Evolutionary conservation across 2,797 vertebrate species (phyloP).

Genomic region (Kryptolebias ocellatus): DNA sequence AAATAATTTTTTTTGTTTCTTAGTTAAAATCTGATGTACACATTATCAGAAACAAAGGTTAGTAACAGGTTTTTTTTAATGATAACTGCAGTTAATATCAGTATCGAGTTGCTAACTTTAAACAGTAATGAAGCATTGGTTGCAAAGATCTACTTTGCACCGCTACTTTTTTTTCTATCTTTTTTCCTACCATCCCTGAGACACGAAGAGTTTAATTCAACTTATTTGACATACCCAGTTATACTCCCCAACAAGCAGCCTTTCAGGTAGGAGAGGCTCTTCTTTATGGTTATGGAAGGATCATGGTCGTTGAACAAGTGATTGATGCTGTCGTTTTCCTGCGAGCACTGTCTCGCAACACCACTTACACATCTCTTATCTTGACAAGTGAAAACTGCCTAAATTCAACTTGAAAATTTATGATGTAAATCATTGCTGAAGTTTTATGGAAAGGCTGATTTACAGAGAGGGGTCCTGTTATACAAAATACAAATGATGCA

Average conservation of each 20-base stretch:
- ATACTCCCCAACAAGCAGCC: background rate
- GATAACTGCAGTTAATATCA: background rate
- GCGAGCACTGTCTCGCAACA: background rate
- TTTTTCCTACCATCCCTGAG: background rate
- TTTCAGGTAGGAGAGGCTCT: background rate
- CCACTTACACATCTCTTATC: conserved; percentile 12
- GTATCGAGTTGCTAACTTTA: no score
- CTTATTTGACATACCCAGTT: background rate
- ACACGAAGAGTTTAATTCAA: background rate
- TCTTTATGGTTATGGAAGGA: background rate
- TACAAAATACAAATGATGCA: conserved; percentile 28
- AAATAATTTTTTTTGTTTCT: background rate
- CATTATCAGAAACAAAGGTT: background rate
- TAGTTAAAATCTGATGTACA: background rate
- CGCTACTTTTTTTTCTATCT: no score
- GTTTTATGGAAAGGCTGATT: conserved; percentile 17
- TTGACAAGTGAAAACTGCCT: conserved; percentile 26
- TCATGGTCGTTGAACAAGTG: conserved; percentile 14
- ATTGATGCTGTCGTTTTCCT: conserved; percentile 14
- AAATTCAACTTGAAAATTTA: conserved; percentile 28
- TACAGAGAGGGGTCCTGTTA: background rate
- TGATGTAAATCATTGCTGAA: conserved; percentile 18
- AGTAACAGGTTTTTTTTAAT: background rate
- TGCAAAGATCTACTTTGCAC: background rate
- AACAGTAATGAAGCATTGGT: background rate